These are phyloP conservation scores for Semnornis frantzii DNA, from an alignment of 2,113 vertebrate genomes.

Conservation along the genomic window DNA sequence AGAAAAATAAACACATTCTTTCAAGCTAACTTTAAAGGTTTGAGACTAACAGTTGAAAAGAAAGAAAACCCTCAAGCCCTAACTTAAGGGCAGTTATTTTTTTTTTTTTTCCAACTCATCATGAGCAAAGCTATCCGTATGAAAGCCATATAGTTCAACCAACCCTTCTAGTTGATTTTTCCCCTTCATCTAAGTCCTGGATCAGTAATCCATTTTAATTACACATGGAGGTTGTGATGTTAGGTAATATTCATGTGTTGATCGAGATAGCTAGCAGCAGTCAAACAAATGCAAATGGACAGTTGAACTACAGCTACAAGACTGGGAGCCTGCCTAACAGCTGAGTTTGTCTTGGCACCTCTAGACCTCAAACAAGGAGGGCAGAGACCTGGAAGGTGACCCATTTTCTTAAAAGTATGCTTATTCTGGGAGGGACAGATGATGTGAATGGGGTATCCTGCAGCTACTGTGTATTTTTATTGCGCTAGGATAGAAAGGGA, in stretches of 20 bases:
- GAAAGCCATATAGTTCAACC: neutral
- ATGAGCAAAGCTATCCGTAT: neutral
- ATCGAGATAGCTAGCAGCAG: neutral
- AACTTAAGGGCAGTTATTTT: neutral
- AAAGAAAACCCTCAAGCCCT: neutral
- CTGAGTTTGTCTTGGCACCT: neutral
- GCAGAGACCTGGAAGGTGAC: neutral
- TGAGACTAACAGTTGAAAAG: neutral
- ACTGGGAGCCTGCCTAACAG: neutral
- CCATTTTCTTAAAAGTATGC: neutral
- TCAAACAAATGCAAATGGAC: neutral
- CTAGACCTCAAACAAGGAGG: neutral
- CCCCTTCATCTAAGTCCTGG: neutral
- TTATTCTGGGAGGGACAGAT: neutral
- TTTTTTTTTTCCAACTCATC: neutral
- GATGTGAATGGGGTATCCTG: neutral
- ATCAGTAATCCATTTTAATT: neutral
- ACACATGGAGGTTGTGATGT: neutral
- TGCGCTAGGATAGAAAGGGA: neutral
- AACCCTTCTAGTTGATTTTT: neutral
- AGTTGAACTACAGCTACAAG: neutral
- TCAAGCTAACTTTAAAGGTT: slow-evolving; percentile 12
- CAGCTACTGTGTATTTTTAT: neutral
- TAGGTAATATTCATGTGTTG: neutral
- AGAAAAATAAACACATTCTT: slow-evolving; percentile 46